Percentiles rank a stretch among this genome's conserved stretches.
These are phyloP conservation scores for Galago senegalensis DNA, from an alignment of 2,797 vertebrate species.

Conservation along the genomic window DNA sequence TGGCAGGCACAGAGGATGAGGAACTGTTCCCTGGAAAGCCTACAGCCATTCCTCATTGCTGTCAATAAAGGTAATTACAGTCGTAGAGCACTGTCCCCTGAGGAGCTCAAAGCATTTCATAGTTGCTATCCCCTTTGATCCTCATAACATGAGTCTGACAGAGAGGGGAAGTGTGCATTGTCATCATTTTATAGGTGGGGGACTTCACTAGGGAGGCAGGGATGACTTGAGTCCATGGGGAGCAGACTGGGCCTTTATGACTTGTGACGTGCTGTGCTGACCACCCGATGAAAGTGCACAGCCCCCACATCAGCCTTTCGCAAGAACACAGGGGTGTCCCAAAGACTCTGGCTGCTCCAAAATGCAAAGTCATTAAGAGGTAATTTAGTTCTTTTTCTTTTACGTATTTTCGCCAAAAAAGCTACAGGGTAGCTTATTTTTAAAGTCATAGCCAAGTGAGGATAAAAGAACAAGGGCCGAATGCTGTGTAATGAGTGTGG, in stretches of 20 bases:
- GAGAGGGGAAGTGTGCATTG: background rate
- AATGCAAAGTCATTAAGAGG: slow-evolving; percentile 7
- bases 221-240: background rate
- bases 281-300: background rate
- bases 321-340: background rate
- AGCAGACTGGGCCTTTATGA: background rate
- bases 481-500: fast-evolving
- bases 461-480: background rate
- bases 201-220: background rate
- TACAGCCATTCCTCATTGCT: background rate
- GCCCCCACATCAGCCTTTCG: background rate
- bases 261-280: background rate
- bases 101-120: slow-evolving; percentile 46
- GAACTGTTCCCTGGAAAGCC: background rate
- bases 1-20: background rate
- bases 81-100: slow-evolving; percentile 3
- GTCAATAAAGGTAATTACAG: slow-evolving; percentile 63
- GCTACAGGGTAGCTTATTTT: background rate
- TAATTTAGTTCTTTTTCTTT: slow-evolving; percentile 19
- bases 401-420: background rate
- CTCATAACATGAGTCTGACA: background rate
- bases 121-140: slow-evolving; percentile 34
- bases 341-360: background rate
- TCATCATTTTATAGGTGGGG: background rate
- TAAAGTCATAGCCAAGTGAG: background rate